Evolutionary conservation across 2,888 invertebrate genomes (phyloP).

Genomic region (Hydroisotoma schaefferi): DNA sequence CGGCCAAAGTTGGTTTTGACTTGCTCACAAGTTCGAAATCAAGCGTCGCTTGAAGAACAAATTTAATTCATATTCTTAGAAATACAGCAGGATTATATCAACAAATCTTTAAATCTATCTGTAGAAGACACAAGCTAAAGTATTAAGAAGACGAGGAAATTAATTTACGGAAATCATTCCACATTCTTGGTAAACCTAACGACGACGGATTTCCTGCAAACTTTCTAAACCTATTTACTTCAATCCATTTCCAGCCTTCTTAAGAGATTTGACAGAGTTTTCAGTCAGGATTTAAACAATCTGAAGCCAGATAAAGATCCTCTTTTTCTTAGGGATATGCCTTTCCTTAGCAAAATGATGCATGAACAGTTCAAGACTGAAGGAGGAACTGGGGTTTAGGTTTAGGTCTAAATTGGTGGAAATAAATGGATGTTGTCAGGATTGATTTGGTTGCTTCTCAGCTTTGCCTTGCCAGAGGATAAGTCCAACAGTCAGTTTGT

Average conservation of each 20-base stretch:
- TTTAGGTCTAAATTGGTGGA: constrained; percentile 12
- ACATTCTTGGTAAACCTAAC: not conserved
- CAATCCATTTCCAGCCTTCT: too few relatives aligned
- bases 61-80: too few relatives aligned
- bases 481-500: not conserved
- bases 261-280: too few relatives aligned
- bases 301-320: too few relatives aligned
- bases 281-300: too few relatives aligned
- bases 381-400: not conserved
- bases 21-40: not conserved
- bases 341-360: not conserved
- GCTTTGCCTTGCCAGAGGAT: too few relatives aligned
- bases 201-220: too few relatives aligned
- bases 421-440: constrained; percentile 17
- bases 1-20: not conserved
- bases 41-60: too few relatives aligned
- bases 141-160: not conserved
- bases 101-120: not conserved
- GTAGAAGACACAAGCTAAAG: not conserved
- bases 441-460: constrained; percentile 8
- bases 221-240: not conserved
- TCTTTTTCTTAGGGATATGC: too few relatives aligned
- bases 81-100: too few relatives aligned
- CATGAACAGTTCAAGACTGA: not conserved
- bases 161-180: not conserved